phyloP scores from a whole-genome alignment of 1,140 invertebrate genomes.

The Bilobella aurantiaca region DNA sequence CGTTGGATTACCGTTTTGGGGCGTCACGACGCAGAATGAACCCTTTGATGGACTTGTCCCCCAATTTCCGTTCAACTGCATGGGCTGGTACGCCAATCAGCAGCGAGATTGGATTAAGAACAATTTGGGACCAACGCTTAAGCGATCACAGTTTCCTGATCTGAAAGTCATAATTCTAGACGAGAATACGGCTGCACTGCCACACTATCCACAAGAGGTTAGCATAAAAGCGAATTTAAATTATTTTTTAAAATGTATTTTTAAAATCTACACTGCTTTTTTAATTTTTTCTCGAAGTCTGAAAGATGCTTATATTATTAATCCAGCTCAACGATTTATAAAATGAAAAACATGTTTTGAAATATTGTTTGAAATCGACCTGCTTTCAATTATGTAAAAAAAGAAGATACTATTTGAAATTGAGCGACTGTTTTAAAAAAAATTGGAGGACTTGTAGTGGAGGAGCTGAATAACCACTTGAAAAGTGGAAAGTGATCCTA shows the following conservation, averaged over 20 bases:
- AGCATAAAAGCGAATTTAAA: too few species aligned
- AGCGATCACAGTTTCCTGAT: conserved; percentile 45
- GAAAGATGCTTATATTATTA: neutral
- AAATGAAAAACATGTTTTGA: too few species aligned
- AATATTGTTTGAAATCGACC: too few species aligned
- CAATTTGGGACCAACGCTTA: conserved; percentile 56
- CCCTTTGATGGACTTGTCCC: conserved; percentile 42
- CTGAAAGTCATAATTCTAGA: conserved; percentile 57
- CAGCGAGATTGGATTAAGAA: conserved; percentile 53
- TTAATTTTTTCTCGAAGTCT: too few species aligned
- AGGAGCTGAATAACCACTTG: conserved; percentile 18
- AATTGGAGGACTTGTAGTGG: too few species aligned
- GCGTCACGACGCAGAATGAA: conserved; percentile 46
- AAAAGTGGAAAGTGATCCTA: too few species aligned
- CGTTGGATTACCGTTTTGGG: conserved; percentile 49
- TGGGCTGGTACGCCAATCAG: conserved; percentile 57
- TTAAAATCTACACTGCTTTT: too few species aligned
- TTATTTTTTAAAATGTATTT: too few species aligned
- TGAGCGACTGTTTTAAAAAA: neutral
- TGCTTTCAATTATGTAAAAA: too few species aligned
- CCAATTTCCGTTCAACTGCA: conserved; percentile 52
- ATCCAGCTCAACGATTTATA: neutral
- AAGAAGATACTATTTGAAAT: too few species aligned
- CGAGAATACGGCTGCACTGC: conserved; percentile 55
- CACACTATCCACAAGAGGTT: conserved; percentile 52